Percentiles rank a stretch among this genome's conserved stretches.
Evolutionary conservation across 2,113 vertebrate species (phyloP).

Genomic region (Acrocephalus arundinaceus): DNA sequence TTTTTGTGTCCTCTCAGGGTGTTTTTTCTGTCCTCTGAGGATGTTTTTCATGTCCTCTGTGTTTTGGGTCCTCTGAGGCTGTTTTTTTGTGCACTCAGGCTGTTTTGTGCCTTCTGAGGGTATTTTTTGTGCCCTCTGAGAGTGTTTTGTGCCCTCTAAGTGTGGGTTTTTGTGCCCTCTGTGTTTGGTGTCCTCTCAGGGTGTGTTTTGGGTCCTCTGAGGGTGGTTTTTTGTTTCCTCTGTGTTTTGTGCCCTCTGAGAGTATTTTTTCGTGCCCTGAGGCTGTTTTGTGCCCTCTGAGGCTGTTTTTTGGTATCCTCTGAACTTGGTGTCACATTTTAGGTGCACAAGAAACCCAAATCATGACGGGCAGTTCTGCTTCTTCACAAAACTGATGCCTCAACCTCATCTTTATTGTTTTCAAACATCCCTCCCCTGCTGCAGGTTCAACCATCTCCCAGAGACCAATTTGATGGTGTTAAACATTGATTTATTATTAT

Average conservation of each 20-base stretch:
- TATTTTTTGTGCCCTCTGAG: too few relatives aligned
- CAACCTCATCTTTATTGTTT: not conserved
- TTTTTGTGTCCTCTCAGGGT: too few relatives aligned
- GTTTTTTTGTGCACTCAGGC: too few relatives aligned
- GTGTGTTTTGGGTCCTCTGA: too few relatives aligned
- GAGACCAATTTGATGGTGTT: not conserved
- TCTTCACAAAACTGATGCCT: too few relatives aligned
- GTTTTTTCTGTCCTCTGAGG: not conserved
- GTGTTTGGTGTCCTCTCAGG: too few relatives aligned
- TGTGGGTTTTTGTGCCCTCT: too few relatives aligned
- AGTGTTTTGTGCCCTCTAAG: too few relatives aligned
- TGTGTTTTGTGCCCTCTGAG: not conserved
- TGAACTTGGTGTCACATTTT: accelerated
- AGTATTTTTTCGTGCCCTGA: not conserved
- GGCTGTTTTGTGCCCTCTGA: not conserved
- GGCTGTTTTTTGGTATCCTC: not conserved
- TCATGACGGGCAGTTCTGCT: accelerated
- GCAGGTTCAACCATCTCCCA: not conserved
- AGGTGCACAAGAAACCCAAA: not conserved
- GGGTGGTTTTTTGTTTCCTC: not conserved
- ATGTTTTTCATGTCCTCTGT: not conserved
- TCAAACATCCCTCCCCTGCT: not conserved
- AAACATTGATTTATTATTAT: not conserved
- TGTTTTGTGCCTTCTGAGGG: too few relatives aligned
- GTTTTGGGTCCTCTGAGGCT: too few relatives aligned